phyloP scores from a whole-genome alignment of 2,113 vertebrate genomes.

The Psephotus haematonotus region DNA sequence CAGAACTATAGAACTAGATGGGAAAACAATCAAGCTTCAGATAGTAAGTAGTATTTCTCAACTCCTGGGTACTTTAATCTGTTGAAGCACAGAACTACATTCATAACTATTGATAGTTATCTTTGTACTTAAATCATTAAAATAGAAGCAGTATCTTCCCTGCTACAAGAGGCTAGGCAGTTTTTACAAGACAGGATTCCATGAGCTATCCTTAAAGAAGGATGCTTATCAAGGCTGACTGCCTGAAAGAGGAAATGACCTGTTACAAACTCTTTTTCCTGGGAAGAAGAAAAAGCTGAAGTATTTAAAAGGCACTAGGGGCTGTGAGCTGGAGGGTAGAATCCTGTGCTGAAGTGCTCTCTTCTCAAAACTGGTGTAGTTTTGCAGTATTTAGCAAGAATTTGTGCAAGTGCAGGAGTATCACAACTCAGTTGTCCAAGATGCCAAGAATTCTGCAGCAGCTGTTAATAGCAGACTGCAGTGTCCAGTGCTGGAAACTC shows the following conservation, averaged over 20 bases:
- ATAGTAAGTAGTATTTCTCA: slow-evolving; percentile 86
- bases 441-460: background rate
- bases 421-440: background rate
- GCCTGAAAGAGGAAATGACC: background rate
- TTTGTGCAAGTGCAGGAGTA: background rate
- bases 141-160: background rate
- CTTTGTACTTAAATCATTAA: background rate
- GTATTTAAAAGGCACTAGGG: background rate
- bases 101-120: background rate
- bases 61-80: background rate
- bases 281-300: background rate
- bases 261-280: background rate
- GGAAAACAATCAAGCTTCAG: slow-evolving; percentile 98
- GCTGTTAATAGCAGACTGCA: background rate
- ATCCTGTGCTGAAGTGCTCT: background rate
- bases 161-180: background rate
- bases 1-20: slow-evolving; percentile 97
- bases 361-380: rapidly evolving
- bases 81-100: background rate
- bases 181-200: background rate
- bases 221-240: background rate
- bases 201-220: background rate
- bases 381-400: background rate
- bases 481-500: background rate
- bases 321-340: background rate